phyloP scores from a whole-genome alignment of 2,888 invertebrate genomes.

The Incurvaria masculella region DNA sequence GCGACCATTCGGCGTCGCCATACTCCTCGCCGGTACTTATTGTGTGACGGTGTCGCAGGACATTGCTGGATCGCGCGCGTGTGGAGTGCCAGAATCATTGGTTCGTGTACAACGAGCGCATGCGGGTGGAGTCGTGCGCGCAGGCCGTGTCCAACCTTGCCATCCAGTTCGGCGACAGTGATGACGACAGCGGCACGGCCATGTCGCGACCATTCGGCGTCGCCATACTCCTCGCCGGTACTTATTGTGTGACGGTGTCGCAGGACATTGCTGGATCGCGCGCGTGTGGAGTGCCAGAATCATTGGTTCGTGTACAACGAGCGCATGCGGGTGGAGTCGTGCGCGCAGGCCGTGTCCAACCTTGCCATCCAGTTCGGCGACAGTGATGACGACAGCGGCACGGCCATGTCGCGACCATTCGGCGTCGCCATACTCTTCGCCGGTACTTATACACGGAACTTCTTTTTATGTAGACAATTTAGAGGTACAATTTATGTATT shows the following conservation, averaged over 20 bases:
- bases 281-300: slow-evolving; percentile 95
- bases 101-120: slow-evolving; percentile 96
- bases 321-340: slow-evolving; percentile 94
- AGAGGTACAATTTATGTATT: too few relatives aligned
- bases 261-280: slow-evolving; percentile 87
- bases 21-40: slow-evolving; percentile 82
- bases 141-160: slow-evolving; percentile 98
- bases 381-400: slow-evolving; percentile 93
- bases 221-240: slow-evolving; percentile 93
- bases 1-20: slow-evolving; percentile 97
- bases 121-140: slow-evolving; percentile 96
- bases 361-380: slow-evolving; percentile 99
- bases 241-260: slow-evolving; percentile 15
- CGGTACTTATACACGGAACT: slow-evolving; percentile 55
- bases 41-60: slow-evolving; percentile 43
- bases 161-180: slow-evolving; percentile 99
- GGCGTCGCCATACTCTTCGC: slow-evolving; percentile 99
- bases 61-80: slow-evolving; percentile 89
- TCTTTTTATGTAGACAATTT: too few relatives aligned
- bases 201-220: slow-evolving; percentile 99
- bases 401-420: slow-evolving; percentile 95
- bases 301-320: slow-evolving; percentile 99
- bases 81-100: slow-evolving; percentile 98
- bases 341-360: slow-evolving; percentile 98
- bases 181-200: slow-evolving; percentile 90